Base-by-base conservation (phyloP, 2,113 vertebrate species). In the Empidonax traillii region DNA sequence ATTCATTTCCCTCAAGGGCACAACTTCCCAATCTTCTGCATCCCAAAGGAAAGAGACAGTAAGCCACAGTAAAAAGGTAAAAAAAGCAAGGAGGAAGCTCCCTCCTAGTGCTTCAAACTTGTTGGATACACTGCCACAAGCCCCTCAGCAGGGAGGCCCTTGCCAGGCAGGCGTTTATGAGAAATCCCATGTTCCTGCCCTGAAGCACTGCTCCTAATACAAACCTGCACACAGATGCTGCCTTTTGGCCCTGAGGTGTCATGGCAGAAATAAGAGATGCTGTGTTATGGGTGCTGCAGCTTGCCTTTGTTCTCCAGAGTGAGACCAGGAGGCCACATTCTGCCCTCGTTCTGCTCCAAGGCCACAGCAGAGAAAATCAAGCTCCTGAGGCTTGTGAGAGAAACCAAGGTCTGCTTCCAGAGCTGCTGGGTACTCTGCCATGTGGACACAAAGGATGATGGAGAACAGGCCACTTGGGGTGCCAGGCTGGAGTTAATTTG, bases 71-170 rank as follows among this genome's bases (percentile, higher is more conserved):
- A 47, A 53, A 80, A 66, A 4, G 11, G 12, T 1, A 67, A 73
- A 41, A 41, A 80, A 74, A 87, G 20, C 63, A 62, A 53, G 66
- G 44, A 88, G 18, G 35, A 56, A 55, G 39, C 43, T 82, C 56
- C 25, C 15, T 71, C 17, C 6, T 10, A 18, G 20, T 1, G 0
- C 51, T 31, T 3, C 24, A 66, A 15, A 21, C 35, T 47, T 0
- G 0, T 6, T 46, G 49, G 58, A 47, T 25, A 6, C 0, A 2
- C 37, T 82, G 77, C 39, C 68, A 56, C 33, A 51, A 78, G 35
- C 10, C 10, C 25, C 46, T 59, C 9, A 1, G 16, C 52, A 28
- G 19, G 15, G 69, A 71, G 23, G 51, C 27, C 47, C 25, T 35
- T 47, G 52, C 33, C 24, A 75, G 52, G 25, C 25, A 33, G 14